Base-by-base conservation (phyloP, 2,888 invertebrate species). In the Chloromyia formosa region DNA sequence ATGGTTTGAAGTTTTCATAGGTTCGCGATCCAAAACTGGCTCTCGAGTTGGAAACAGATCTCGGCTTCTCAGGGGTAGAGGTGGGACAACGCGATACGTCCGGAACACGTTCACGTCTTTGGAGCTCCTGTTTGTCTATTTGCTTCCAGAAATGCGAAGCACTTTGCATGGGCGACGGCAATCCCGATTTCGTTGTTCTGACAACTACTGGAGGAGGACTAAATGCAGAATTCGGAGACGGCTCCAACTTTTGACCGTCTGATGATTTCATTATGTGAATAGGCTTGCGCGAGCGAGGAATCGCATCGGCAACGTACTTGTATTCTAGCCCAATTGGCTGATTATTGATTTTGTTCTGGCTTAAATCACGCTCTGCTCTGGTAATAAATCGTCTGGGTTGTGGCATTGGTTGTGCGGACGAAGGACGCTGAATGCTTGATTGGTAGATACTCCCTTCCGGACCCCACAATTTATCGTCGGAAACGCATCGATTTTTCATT, bases 271-370 rank as follows among this genome's bases (percentile, higher is more conserved):
- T 87, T 76, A 93, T 88, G 80, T 91, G 90, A 79, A 93, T 91
- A 42, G 93, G 93, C 81, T 90, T 89, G 58, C 93, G 86, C 76
- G 92, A 92, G 80, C 93, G 87, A 0, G 93, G 92, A 76, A 89
- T 90, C 78, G 91, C 90, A 84, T 93, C 93, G 1, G 92, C 90
- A 75, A 91, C 88, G 80, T 93, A 93, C 77, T 91, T 87, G 80
- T 88, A 90, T 77, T 89, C 89, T 71, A 88, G 58, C 12, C 35
- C 56, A 14, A 20, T 16, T 4, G 64, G 12, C n/a, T 18, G 12
- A 23, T 14, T 53, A 35, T 49, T 53, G 1, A n/a, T 22, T 14
- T 23, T 16, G 40, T 58, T 10, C 1, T 3, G 40, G 40, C n/a
- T 61, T 12, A n/a, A 23, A 27, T 76, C 73, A 12, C 45, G 27